Base-by-base conservation (phyloP, 2,113 vertebrate species). In the Tympanuchus pallidicinctus region DNA sequence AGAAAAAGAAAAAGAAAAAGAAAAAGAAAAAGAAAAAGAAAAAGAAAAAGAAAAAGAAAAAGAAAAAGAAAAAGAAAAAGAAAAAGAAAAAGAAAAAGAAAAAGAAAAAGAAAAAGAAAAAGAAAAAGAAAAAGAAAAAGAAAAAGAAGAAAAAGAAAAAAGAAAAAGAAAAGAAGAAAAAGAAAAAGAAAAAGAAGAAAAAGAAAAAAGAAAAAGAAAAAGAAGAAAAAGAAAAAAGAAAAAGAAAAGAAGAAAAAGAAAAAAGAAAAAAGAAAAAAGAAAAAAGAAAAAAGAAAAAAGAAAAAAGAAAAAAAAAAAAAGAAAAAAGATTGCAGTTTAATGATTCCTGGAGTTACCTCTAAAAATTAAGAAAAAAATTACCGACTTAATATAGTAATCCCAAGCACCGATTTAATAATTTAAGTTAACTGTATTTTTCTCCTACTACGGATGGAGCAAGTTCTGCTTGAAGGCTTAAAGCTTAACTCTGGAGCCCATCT, bases 401-500 rank as follows among this genome's bases (percentile, higher is more conserved):
- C 97, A 98, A 98, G 98, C 98, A 98, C 98, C 97, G 97, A 97
- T 97, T 97, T 90, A 93, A 97, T 97, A 94, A 94, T 83, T 97
- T 96, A 97, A 97, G 77, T 95, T 88, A 93, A 95, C 81, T 95
- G 64, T 86, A 90, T 96, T 96, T 92, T 96, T 97, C 78, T 95
- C 75, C 76, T 96, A 54, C 82, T 86, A 86, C 17, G 60, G 94
- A 95, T 95, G 94, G 81, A 96, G 92, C 82, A 93, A 93, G 72
- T 92, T 94, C 92, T 91, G 80, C 76, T 70, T 92, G 94, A 96
- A 95, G 92, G 96, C 95, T 94, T 88, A 32, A 96, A 87, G 47
- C 94, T 95, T 89, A 96, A 96, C 93, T 93, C 92, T 90, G 92
- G 89, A 92, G 91, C 90, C 65, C 69, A 94, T 86, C 92, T 95